Evolutionary conservation across 2,888 invertebrate genomes (phyloP).

Genomic region (Dysmachus trigonus): DNA sequence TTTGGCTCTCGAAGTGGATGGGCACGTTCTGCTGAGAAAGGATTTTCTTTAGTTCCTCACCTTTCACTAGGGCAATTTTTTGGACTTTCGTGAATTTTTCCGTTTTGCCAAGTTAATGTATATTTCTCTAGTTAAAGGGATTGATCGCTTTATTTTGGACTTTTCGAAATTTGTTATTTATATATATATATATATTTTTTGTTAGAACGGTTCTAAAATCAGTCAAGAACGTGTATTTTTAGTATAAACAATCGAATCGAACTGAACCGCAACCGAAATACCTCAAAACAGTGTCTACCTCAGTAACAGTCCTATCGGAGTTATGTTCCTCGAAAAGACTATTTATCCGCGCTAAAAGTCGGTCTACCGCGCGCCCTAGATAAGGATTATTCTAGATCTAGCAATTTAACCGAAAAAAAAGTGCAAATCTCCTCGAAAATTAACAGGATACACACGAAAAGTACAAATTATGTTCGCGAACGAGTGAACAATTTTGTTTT

Average conservation of each 20-base stretch:
- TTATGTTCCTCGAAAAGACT: not conserved
- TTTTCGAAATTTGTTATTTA: not conserved
- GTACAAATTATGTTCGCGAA: not conserved
- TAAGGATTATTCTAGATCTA: not conserved
- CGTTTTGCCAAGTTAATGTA: not conserved
- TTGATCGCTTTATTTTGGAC: not conserved
- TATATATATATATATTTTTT: too few species aligned
- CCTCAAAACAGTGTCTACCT: not conserved
- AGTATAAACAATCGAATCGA: not conserved
- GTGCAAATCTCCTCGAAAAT: not conserved
- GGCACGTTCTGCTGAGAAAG: slow-evolving; percentile 38
- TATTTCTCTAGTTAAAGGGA: not conserved
- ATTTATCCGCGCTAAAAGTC: not conserved
- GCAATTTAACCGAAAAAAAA: not conserved
- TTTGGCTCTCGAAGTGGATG: slow-evolving; percentile 59
- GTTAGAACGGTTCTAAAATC: not conserved
- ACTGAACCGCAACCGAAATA: not conserved
- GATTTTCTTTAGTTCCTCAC: slow-evolving; percentile 19
- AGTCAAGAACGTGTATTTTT: not conserved
- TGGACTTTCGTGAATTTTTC: slow-evolving; percentile 28
- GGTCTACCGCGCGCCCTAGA: not conserved
- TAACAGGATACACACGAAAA: not conserved
- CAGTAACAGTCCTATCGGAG: not conserved
- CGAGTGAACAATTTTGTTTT: not conserved
- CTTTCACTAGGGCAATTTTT: slow-evolving; percentile 10